Conservation (phyloP, 2,888 invertebrate species). For the Mimas tiliae region DNA sequence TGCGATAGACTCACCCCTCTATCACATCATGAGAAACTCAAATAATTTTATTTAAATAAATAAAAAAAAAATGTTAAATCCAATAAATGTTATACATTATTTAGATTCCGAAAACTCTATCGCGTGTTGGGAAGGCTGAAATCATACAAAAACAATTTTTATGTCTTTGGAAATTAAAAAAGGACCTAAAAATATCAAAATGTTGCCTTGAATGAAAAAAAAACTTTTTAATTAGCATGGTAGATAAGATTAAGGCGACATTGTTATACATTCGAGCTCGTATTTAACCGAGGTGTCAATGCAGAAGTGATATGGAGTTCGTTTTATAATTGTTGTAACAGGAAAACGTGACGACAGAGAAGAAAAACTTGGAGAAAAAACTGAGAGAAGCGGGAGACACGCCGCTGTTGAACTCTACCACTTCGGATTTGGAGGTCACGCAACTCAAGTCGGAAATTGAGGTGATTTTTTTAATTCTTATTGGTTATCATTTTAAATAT, state of each 20-base stretch:
- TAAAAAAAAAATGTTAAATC: too few species aligned
- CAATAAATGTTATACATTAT: too few species aligned
- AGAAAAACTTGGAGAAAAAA: conserved; percentile 92
- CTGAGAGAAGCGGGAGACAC: conserved; percentile 90
- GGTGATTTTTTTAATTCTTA: conserved; percentile 66
- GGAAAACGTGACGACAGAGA: conserved; percentile 92
- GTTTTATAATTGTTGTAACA: conserved; percentile 52
- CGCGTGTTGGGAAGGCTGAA: too few species aligned
- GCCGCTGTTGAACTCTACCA: conserved; percentile 87
- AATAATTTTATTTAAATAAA: too few species aligned
- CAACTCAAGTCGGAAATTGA: conserved; percentile 94
- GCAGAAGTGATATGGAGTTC: background rate
- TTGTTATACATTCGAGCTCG: background rate
- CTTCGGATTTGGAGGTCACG: conserved; percentile 92
- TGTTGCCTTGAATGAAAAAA: background rate
- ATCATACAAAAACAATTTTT: too few species aligned
- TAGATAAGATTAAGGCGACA: conserved; percentile 27
- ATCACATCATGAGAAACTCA: too few species aligned
- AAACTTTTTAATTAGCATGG: conserved; percentile 18
- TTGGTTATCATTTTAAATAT: background rate
- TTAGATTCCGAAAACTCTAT: too few species aligned
- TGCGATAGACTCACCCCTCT: too few species aligned
- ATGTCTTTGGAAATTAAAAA: too few species aligned
- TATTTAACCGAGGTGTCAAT: background rate
- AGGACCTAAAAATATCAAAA: background rate